Percentiles rank a stretch among this genome's conserved stretches.
Conservation (phyloP, 2,888 invertebrate species). For the Metallyticus violacea region DNA sequence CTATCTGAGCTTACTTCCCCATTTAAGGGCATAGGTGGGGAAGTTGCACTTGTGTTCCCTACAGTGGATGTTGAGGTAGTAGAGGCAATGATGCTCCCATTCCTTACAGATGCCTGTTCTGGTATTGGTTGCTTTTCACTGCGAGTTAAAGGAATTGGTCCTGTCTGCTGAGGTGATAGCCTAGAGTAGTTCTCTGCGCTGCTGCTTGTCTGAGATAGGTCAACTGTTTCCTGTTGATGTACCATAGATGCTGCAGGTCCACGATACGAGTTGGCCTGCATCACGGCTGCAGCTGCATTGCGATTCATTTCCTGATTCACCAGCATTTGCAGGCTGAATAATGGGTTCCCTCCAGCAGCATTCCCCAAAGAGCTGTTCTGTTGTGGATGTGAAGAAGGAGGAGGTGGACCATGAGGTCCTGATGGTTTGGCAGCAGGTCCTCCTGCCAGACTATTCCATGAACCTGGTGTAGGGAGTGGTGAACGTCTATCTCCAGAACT, state of each 20-base stretch:
- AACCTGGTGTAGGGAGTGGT: conserved; percentile 4
- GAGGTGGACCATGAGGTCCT: conserved; percentile 9
- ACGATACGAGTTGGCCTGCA: conserved; percentile 22
- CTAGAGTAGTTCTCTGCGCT: conserved; percentile 44
- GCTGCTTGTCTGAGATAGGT: conserved; percentile 44
- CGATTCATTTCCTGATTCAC: conserved; percentile 45
- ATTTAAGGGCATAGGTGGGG: conserved; percentile 45
- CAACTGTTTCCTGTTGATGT: conserved; percentile 35
- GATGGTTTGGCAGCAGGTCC: neutral
- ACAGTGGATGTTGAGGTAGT: conserved; percentile 18
- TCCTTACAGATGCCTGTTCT: conserved; percentile 36
- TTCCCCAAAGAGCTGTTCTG: neutral
- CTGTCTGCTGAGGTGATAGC: conserved; percentile 42
- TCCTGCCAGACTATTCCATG: conserved; percentile 19
- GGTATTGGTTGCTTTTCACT: conserved; percentile 41
- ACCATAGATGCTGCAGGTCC: conserved; percentile 15
- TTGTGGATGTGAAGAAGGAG: conserved; percentile 15
- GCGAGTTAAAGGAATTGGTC: conserved; percentile 45
- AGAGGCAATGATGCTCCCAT: conserved; percentile 41
- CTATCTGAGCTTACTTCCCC: conserved; percentile 47
- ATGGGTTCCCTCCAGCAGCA: conserved; percentile 40
- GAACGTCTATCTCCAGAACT: conserved; percentile 17
- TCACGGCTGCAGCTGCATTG: conserved; percentile 37
- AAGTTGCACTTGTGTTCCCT: conserved; percentile 35
- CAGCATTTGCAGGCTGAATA: conserved; percentile 47